A percentile compares a stretch with the other conserved stretches of the same genome.
Evolutionary conservation across 1,140 invertebrate species (phyloP).

Genomic region (Chironomus tepperi): DNA sequence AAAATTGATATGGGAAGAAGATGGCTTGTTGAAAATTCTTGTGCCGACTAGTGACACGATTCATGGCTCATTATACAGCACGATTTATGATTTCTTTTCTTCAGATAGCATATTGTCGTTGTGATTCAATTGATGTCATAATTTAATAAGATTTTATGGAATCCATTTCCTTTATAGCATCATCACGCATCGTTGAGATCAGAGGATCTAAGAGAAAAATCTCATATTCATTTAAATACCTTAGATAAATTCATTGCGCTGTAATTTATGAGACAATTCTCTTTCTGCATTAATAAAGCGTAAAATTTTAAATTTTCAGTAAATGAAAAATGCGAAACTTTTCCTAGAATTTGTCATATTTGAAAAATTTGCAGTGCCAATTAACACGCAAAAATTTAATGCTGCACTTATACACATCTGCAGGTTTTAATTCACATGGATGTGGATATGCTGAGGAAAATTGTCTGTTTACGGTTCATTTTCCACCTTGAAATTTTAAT

Average conservation of each 20-base stretch:
- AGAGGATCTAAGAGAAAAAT: neutral
- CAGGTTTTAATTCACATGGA: too few relatives aligned
- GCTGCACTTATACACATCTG: too few relatives aligned
- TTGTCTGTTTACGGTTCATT: too few relatives aligned
- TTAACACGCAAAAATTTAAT: neutral
- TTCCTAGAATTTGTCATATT: neutral
- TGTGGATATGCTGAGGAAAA: too few relatives aligned
- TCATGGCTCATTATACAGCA: neutral
- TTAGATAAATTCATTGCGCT: neutral
- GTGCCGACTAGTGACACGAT: neutral
- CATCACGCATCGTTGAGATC: neutral
- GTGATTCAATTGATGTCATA: neutral
- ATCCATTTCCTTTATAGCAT: neutral
- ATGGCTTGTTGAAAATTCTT: constrained; percentile 20
- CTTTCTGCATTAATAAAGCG: neutral
- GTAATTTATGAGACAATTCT: neutral
- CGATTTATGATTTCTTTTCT: neutral
- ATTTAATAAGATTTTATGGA: neutral
- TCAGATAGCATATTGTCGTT: neutral
- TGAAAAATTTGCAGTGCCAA: neutral
- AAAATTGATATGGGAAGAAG: neutral
- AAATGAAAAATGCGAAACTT: neutral
- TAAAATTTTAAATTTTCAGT: neutral
- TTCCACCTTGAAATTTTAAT: too few relatives aligned
- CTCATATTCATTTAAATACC: neutral